phyloP scores from a whole-genome alignment of 2,888 invertebrate genomes.

The Oligia latruncula region DNA sequence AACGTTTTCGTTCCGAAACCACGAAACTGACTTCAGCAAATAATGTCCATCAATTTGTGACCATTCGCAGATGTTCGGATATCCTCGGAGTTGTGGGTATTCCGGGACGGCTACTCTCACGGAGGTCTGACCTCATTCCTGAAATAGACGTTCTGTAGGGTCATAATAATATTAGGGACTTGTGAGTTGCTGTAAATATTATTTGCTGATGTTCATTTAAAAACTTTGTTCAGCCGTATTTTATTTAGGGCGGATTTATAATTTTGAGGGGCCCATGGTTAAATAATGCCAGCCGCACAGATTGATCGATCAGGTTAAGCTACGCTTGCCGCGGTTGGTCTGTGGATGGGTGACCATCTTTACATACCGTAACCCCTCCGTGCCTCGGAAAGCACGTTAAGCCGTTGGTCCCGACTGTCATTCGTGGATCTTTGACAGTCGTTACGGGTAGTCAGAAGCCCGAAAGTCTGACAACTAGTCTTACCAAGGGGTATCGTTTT shows the following conservation, averaged over 20 bases:
- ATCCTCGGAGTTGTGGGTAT: constrained; percentile 25
- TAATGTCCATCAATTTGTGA: constrained; percentile 42
- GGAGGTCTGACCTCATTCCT: constrained; percentile 32
- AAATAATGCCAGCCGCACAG: too few species aligned
- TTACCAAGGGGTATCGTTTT: too few species aligned
- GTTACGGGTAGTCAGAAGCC: too few species aligned
- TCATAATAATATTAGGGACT: constrained; percentile 20
- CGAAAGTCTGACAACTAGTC: too few species aligned
- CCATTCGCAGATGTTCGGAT: constrained; percentile 6
- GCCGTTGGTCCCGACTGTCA: too few species aligned
- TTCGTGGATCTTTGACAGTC: too few species aligned
- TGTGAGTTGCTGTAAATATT: constrained; percentile 9
- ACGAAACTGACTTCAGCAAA: constrained; percentile 37
- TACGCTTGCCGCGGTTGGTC: too few species aligned
- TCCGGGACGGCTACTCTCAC: constrained; percentile 12
- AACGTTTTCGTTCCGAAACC: constrained; percentile 10
- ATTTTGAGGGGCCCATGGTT: too few species aligned
- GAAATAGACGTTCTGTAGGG: constrained; percentile 29
- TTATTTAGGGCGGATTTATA: background rate
- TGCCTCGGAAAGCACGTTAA: too few species aligned
- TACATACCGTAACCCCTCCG: too few species aligned
- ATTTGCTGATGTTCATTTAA: constrained; percentile 23
- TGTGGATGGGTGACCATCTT: too few species aligned
- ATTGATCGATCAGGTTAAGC: too few species aligned
- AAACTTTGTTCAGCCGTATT: background rate